Conservation (phyloP, 2,113 vertebrate species). For the Morone saxatilis region DNA sequence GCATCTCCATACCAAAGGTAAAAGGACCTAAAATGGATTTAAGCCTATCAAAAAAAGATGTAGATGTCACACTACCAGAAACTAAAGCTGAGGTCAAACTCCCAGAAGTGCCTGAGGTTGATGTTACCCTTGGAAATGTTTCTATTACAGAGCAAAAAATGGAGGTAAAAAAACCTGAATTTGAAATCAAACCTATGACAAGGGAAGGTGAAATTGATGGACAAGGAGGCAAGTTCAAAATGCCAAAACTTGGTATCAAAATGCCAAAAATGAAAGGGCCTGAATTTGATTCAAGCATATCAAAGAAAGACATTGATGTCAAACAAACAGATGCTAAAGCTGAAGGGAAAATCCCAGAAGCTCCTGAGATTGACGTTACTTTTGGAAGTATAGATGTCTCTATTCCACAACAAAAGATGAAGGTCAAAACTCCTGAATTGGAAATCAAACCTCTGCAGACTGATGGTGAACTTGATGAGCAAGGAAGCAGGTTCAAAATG, state of each 20-base stretch:
- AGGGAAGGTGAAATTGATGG: conserved; percentile 5
- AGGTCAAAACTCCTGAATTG: conserved; percentile 42
- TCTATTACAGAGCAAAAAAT: neutral
- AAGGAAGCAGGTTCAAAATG: conserved; percentile 53
- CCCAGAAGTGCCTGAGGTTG: conserved; percentile 8
- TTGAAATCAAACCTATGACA: neutral
- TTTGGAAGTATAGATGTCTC: conserved; percentile 1
- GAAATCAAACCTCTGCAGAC: neutral
- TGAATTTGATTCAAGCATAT: conserved; percentile 44
- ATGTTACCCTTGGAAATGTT: neutral
- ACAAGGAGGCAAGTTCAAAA: conserved; percentile 26
- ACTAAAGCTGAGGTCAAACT: conserved; percentile 8
- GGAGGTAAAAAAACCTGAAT: neutral
- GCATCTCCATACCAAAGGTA: conserved; percentile 63
- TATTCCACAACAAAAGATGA: conserved; percentile 20
- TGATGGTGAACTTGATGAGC: neutral
- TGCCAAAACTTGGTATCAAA: conserved; percentile 55
- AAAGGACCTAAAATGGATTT: conserved; percentile 58
- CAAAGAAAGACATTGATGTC: conserved; percentile 40
- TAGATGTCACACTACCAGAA: conserved; percentile 45
- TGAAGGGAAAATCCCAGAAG: conserved; percentile 20
- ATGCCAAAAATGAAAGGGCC: conserved; percentile 53
- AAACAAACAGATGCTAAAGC: conserved; percentile 42
- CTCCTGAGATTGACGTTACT: neutral
- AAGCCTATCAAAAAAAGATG: conserved; percentile 54